Conservation (phyloP, 2,888 invertebrate genomes). For the Strigamia crassipes region DNA sequence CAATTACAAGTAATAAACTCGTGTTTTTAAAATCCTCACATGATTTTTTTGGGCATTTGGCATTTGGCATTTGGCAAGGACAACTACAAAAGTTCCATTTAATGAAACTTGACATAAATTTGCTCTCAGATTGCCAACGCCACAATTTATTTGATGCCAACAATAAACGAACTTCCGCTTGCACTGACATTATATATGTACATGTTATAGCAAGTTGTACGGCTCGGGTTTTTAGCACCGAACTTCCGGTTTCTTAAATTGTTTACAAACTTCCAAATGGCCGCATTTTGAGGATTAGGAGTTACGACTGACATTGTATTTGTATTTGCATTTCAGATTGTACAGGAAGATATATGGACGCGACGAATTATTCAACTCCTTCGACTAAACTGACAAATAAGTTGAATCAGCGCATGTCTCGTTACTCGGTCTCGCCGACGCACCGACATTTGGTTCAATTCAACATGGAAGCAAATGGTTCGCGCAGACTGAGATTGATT, state of each 20-base stretch:
- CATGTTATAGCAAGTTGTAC: neutral
- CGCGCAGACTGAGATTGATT: neutral
- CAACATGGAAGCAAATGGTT: neutral
- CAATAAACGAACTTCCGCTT: neutral
- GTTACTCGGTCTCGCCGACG: neutral
- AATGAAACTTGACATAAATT: neutral
- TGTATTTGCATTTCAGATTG: neutral
- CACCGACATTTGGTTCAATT: neutral
- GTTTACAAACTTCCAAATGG: neutral
- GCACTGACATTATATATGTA: neutral
- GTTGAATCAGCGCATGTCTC: neutral
- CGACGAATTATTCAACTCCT: neutral
- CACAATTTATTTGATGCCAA: neutral
- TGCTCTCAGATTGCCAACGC: neutral
- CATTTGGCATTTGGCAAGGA: too few relatives aligned
- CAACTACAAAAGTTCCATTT: neutral
- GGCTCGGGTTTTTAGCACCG: neutral
- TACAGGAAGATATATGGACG: neutral
- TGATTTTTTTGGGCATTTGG: too few relatives aligned
- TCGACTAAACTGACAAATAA: neutral
- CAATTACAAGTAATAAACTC: too few relatives aligned
- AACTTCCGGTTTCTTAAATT: neutral
- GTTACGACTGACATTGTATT: neutral
- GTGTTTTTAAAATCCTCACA: too few relatives aligned
- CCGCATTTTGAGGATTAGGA: too few relatives aligned